Evolutionary conservation across 37 sponge, comb jelly and placozoan species (phyloP).

Genomic region (Beroe ovata): DNA sequence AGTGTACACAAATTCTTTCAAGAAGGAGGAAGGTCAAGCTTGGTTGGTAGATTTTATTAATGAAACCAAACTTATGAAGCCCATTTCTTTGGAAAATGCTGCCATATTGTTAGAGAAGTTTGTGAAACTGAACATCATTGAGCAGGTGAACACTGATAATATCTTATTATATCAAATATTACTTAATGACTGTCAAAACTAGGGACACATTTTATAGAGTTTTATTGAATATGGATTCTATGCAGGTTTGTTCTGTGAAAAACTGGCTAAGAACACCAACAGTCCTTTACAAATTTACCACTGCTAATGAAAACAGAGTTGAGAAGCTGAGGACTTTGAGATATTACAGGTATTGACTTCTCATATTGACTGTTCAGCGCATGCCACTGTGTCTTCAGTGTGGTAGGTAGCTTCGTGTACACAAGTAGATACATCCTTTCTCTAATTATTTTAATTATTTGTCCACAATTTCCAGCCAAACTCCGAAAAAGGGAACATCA

Average conservation of each 20-base stretch:
- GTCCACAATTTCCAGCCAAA: no score
- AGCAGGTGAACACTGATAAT: constrained; percentile 1
- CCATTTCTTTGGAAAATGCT: constrained; percentile 51
- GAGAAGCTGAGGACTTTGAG: constrained; percentile 39
- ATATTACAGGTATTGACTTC: constrained; percentile 45
- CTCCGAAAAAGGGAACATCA: constrained; percentile 29
- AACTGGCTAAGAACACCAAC: constrained; percentile 36
- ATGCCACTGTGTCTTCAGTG: no score
- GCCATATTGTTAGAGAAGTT: constrained; percentile 22
- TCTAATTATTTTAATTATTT: no score
- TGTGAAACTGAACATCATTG: constrained; percentile 6
- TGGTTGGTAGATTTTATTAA: constrained; percentile 42
- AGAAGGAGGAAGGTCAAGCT: constrained; percentile 29
- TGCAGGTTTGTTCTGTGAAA: constrained; percentile 37
- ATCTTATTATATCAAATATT: not conserved
- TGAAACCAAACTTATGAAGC: constrained; percentile 27
- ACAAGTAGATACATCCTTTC: no score
- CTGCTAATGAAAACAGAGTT: not conserved
- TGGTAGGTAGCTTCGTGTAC: no score
- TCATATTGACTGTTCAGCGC: not conserved
- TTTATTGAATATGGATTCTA: no score
- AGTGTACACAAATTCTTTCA: constrained; percentile 16
- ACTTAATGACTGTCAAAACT: no score
- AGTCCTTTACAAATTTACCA: constrained; percentile 16
- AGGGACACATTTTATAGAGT: no score